phyloP scores from a whole-genome alignment of 2,888 invertebrate species.

The Stenoptilia bipunctidactyla region DNA sequence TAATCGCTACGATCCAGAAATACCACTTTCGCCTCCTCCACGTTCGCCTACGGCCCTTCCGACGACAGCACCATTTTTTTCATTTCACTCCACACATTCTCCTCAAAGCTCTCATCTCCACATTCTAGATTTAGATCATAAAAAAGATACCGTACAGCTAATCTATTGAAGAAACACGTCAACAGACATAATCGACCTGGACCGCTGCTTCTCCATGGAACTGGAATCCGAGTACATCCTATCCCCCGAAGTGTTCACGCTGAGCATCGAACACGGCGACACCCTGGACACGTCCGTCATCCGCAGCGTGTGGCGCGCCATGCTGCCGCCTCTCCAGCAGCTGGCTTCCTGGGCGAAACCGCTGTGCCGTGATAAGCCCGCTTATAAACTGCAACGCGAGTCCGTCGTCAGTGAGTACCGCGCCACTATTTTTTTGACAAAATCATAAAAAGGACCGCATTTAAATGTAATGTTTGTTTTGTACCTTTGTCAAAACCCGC shows the following conservation, averaged over 20 bases:
- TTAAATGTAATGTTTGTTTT: no score
- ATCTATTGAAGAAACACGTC: no score
- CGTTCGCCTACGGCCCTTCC: no score
- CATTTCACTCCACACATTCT: no score
- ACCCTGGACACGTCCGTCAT: slow-evolving; percentile 77
- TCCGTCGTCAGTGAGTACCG: slow-evolving; percentile 72
- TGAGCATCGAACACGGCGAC: slow-evolving; percentile 80
- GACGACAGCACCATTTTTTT: no score
- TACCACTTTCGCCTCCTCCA: no score
- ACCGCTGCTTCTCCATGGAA: slow-evolving; percentile 92
- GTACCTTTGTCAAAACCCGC: no score
- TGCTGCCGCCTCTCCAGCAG: slow-evolving; percentile 77
- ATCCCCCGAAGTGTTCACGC: slow-evolving; percentile 70
- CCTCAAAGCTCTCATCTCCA: no score
- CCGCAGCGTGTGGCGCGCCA: slow-evolving; percentile 78
- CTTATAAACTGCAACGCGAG: slow-evolving; percentile 79
- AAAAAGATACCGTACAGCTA: no score
- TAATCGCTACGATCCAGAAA: no score
- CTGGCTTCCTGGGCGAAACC: slow-evolving; percentile 20
- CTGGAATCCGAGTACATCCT: slow-evolving; percentile 83
- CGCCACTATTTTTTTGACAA: not conserved
- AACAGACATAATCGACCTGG: slow-evolving; percentile 83
- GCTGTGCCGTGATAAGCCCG: slow-evolving; percentile 75
- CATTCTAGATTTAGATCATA: no score
- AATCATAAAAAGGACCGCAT: no score